Percentiles rank a stretch among this genome's conserved stretches.
Evolutionary conservation across 2,113 vertebrate genomes (phyloP).

Genomic region (Rhagologus leucostigma): DNA sequence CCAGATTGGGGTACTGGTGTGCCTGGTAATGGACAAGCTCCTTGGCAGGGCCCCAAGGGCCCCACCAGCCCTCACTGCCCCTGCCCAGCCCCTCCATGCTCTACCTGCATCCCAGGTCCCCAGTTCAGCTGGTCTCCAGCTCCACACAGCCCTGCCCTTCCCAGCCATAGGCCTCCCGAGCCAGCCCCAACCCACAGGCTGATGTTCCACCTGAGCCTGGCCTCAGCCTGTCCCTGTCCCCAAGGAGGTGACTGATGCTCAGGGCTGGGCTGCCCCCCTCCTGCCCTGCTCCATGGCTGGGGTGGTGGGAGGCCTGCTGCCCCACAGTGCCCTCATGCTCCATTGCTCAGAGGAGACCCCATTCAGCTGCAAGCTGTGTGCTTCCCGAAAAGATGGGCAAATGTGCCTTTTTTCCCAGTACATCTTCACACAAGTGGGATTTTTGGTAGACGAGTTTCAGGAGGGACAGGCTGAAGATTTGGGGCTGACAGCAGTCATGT

Average conservation of each 20-base stretch:
- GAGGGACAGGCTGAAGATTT: background rate
- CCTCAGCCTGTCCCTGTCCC: background rate
- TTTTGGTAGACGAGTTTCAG: background rate
- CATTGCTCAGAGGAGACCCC: background rate
- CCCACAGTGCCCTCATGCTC: fast-evolving
- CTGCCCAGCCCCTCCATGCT: background rate
- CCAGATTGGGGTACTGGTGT: background rate
- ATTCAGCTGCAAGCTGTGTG: background rate
- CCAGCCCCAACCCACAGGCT: fast-evolving
- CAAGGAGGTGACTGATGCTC: fast-evolving
- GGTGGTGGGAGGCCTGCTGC: fast-evolving
- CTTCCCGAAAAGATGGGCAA: background rate
- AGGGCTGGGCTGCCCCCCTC: background rate
- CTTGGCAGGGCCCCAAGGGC: background rate
- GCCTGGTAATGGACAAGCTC: background rate
- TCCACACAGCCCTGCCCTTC: background rate
- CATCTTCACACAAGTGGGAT: background rate
- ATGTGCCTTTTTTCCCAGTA: background rate
- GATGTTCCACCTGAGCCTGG: background rate
- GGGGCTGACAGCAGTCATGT: background rate
- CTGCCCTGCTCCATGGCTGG: background rate
- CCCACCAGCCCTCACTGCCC: background rate
- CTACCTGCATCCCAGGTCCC: background rate
- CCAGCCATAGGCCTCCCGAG: fast-evolving
- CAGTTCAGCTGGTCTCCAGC: background rate